Evolutionary conservation across 2,113 vertebrate species (phyloP).

Genomic region (Polypterus senegalus): DNA sequence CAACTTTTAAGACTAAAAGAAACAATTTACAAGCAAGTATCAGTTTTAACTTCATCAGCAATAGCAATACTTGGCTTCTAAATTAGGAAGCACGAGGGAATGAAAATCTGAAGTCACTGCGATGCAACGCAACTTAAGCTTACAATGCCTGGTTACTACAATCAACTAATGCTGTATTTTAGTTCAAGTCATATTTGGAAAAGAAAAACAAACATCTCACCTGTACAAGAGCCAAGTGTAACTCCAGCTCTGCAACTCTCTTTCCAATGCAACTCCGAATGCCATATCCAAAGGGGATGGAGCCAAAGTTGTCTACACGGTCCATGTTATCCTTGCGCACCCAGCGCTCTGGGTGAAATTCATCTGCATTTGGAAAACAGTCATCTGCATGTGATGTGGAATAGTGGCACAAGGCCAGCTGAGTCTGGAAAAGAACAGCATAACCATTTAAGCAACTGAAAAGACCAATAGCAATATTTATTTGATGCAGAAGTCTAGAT

Average conservation of each 20-base stretch:
- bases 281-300: slow-evolving; percentile 83
- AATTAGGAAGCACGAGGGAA: neutral
- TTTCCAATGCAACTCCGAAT: slow-evolving; percentile 77
- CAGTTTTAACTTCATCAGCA: too few relatives aligned
- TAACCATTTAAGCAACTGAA: too few relatives aligned
- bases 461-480: too few relatives aligned
- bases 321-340: slow-evolving; percentile 59
- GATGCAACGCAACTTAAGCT: neutral
- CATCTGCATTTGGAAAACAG: slow-evolving; percentile 48
- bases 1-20: too few relatives aligned
- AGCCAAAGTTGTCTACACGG: slow-evolving; percentile 80
- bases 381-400: slow-evolving; percentile 72
- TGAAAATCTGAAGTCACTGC: neutral
- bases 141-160: neutral
- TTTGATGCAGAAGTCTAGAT: too few relatives aligned
- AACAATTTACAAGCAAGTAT: too few relatives aligned
- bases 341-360: slow-evolving; percentile 75
- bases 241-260: slow-evolving; percentile 79
- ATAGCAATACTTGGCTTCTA: neutral
- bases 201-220: slow-evolving; percentile 26
- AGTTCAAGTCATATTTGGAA: slow-evolving; percentile 9
- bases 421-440: slow-evolving; percentile 50
- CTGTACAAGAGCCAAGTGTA: slow-evolving; percentile 70
- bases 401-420: slow-evolving; percentile 84
- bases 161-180: slow-evolving; percentile 9